Percentiles rank a stretch among this genome's conserved stretches.
Evolutionary conservation across 2,113 vertebrate species (phyloP).

Genomic region (Odocoileus hemionus): DNA sequence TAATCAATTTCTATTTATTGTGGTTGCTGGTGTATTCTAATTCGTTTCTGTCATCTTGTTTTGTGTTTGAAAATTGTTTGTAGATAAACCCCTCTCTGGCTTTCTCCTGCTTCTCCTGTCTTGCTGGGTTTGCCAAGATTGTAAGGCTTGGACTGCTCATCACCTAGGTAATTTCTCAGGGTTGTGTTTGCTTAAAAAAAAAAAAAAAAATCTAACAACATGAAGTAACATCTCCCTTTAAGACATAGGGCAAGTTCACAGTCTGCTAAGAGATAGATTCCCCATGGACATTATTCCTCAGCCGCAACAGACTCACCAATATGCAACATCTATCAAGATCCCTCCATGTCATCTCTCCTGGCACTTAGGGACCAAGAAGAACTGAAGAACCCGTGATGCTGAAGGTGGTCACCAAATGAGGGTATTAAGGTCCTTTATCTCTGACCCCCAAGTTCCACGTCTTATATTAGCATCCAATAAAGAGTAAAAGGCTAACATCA

Average conservation of each 20-base stretch:
- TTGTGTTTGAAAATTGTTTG: background rate
- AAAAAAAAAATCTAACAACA: background rate
- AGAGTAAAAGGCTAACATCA: background rate
- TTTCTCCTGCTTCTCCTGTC: background rate
- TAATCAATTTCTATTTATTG: background rate
- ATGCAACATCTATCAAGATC: too few relatives aligned
- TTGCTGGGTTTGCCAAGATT: background rate
- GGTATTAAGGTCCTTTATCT: background rate
- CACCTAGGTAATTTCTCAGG: background rate
- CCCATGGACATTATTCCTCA: background rate
- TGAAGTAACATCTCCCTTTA: background rate
- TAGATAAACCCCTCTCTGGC: background rate
- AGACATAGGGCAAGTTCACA: background rate
- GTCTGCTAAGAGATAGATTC: background rate
- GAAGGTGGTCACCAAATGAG: accelerated
- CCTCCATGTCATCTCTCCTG: accelerated
- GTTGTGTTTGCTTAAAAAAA: background rate
- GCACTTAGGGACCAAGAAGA: too few relatives aligned
- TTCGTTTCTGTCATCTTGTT: background rate
- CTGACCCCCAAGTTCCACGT: background rate
- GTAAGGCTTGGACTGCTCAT: background rate
- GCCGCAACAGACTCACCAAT: background rate
- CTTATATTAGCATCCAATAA: background rate
- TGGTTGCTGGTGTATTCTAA: background rate
- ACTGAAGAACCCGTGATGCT: accelerated